Base-by-base conservation (phyloP, 2,113 vertebrate genomes). In the Tachysurus vachellii region DNA sequence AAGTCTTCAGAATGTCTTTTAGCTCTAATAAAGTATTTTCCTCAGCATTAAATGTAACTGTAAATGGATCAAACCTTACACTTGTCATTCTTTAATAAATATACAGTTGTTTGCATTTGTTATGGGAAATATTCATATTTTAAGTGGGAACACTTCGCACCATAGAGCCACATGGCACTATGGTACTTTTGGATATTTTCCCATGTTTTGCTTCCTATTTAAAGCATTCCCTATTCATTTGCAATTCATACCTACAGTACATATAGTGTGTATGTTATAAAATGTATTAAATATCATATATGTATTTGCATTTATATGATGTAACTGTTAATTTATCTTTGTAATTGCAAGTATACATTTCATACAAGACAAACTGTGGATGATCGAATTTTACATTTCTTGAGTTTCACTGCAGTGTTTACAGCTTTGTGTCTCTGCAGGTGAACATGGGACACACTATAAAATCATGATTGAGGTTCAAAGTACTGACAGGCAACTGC, bases 401-500 rank as follows among this genome's bases (percentile, higher is more conserved):
- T 79, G 3, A 1, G 28, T 84, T 84, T 73, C 31, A 36, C 83
- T 57, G 53, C 31, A 68, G 66, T 13, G 28, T 26, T 54, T 83
- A 36, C 47, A 70, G 47, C 47, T 71, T n/a, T 75, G 54, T 23
- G 21, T 56, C 47, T 42, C 61, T 68, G 47, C 59, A 57, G 77
- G 64, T 81, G 64, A 86, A 28, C 36, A 54, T 17, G 26, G n/a
- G 3, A 50, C 53, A 44, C 16, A 10, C 31, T 31, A 57, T 84
- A 31, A 59, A 84, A 61, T 59, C 83, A 84, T 81, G 77, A 47
- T 21, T 47, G 50, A 81, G 77, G 53, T 56, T 86, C 10, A 50
- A 80, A 81, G 71, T 81, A 86, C 85, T 71, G 53, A 81, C 64
- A 86, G 50, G 50, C 85, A 68, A 68, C 64, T 50, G 64, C 77